phyloP scores from a whole-genome alignment of 2,113 vertebrate species.

The Labeo rohita region DNA sequence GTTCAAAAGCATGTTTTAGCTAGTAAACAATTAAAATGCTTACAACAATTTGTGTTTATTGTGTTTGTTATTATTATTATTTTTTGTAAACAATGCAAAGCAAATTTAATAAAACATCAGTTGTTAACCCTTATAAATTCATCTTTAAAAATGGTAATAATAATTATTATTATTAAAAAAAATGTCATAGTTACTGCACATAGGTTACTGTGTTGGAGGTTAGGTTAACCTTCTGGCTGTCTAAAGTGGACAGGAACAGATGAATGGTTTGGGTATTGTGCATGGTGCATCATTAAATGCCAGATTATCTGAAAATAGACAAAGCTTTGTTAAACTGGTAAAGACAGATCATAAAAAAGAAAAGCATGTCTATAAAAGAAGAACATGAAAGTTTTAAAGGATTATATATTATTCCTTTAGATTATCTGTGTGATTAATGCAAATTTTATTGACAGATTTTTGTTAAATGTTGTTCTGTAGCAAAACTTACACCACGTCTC shows the following conservation, averaged over 20 bases:
- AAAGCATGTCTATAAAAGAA: background rate
- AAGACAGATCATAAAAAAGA: background rate
- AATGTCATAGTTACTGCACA: background rate
- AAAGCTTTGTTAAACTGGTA: background rate
- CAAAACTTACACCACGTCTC: slow-evolving; percentile 59
- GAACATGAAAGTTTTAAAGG: background rate
- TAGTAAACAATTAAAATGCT: background rate
- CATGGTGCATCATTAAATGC: slow-evolving; percentile 69
- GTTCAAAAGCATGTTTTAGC: background rate
- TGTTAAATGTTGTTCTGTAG: background rate
- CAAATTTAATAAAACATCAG: background rate
- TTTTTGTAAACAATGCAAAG: background rate
- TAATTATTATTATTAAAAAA: background rate
- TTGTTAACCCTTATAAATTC: background rate
- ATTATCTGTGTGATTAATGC: background rate
- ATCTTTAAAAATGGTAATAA: background rate
- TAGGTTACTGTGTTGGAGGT: background rate
- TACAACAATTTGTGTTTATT: background rate
- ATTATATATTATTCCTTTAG: too few species aligned
- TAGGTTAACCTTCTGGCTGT: background rate
- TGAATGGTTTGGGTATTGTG: slow-evolving; percentile 59
- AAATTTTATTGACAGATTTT: background rate
- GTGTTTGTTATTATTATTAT: too few species aligned
- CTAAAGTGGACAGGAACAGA: slow-evolving; percentile 65
- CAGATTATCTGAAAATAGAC: slow-evolving; percentile 57